Percentiles rank a stretch among this genome's conserved stretches.
Conservation (phyloP, 1,140 invertebrate genomes). For the Drosophila pectinifera region DNA sequence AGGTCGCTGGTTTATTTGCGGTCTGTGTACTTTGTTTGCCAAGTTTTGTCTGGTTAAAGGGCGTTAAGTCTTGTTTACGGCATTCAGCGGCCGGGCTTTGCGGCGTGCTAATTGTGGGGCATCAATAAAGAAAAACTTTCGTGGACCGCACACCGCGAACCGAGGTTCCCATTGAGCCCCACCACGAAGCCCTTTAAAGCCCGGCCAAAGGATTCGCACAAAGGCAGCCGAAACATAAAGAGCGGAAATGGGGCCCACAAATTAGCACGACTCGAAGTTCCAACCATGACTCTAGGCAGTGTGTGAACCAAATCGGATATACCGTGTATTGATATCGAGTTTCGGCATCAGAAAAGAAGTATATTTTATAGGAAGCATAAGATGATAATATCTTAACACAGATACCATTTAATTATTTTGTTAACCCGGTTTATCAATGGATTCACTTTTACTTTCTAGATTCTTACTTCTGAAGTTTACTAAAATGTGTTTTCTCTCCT, state of each 20-base stretch:
- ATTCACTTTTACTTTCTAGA: neutral
- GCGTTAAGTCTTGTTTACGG: slow-evolving; percentile 72
- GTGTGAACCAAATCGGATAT: slow-evolving; percentile 52
- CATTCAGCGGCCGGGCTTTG: slow-evolving; percentile 31
- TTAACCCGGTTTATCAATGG: no score
- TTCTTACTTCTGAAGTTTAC: no score
- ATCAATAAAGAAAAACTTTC: slow-evolving; percentile 60
- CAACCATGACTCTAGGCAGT: slow-evolving; percentile 28
- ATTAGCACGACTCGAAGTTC: slow-evolving; percentile 57
- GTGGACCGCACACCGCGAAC: slow-evolving; percentile 55
- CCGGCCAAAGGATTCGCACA: slow-evolving; percentile 35
- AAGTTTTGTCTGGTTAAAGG: slow-evolving; percentile 39
- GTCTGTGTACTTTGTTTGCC: slow-evolving; percentile 60
- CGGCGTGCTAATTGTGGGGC: slow-evolving; percentile 69
- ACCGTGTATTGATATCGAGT: neutral
- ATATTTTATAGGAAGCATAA: neutral
- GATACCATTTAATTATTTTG: neutral
- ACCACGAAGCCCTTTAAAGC: slow-evolving; percentile 3
- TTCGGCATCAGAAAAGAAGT: no score
- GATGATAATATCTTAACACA: neutral
- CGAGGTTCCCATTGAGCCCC: slow-evolving; percentile 7
- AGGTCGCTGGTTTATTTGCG: slow-evolving; percentile 70
- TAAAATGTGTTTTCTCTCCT: no score
- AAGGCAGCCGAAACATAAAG: slow-evolving; percentile 49
- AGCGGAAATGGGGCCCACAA: slow-evolving; percentile 77